Conservation (phyloP, 2,113 vertebrate species). For the Lontra canadensis region DNA sequence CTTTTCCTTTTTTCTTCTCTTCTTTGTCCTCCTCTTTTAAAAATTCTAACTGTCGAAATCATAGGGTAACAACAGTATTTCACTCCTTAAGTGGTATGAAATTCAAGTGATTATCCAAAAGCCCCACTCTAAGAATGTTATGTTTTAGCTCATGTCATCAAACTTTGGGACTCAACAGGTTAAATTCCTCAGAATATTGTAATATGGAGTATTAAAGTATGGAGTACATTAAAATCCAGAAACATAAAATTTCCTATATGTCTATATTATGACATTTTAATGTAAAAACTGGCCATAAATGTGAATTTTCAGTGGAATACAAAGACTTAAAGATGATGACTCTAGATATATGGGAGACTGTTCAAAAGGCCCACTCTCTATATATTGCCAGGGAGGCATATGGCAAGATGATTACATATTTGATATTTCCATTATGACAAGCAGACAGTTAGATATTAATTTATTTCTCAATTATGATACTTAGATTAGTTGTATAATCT, state of each 20-base stretch:
- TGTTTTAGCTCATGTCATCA: not conserved
- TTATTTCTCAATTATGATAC: not conserved
- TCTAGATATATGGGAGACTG: not conserved
- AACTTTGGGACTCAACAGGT: not conserved
- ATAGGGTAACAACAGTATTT: not conserved
- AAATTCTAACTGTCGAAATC: not conserved
- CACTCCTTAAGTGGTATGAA: not conserved
- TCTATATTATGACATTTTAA: not conserved
- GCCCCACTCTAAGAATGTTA: not conserved
- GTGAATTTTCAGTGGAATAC: not conserved
- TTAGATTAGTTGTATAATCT: not conserved
- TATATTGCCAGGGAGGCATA: not conserved
- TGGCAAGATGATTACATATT: not conserved
- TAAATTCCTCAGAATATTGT: not conserved
- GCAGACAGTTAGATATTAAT: not conserved
- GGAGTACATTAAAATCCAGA: not conserved
- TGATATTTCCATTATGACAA: not conserved
- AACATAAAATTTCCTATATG: not conserved
- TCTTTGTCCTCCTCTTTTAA: not conserved
- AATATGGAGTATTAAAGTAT: not conserved
- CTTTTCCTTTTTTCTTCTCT: not conserved
- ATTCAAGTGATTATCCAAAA: not conserved
- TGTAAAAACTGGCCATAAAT: not conserved
- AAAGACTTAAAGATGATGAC: not conserved
- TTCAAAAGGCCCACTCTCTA: not conserved